phyloP scores from a whole-genome alignment of 2,113 vertebrate genomes.

The Ondatra zibethicus region DNA sequence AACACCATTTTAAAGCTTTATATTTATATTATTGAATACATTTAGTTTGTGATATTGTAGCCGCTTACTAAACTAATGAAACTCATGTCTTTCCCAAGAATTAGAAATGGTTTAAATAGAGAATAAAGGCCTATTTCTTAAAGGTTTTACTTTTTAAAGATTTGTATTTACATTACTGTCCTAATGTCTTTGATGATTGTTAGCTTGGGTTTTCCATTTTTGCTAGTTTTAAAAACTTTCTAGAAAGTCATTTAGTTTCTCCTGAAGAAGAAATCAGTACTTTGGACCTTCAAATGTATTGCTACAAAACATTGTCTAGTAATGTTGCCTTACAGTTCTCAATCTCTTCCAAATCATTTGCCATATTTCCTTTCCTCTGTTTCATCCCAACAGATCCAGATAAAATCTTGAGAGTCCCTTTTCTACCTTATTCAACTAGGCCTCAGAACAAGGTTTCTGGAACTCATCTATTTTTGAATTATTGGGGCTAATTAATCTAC shows the following conservation, averaged over 20 bases:
- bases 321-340: neutral
- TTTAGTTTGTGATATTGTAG: neutral
- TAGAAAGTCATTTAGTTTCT: neutral
- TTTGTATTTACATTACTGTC: neutral
- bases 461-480: neutral
- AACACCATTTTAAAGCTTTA: neutral
- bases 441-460: neutral
- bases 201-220: conserved; percentile 10
- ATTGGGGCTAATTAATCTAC: neutral
- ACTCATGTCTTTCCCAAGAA: neutral
- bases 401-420: neutral
- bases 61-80: neutral
- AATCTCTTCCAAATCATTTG: neutral
- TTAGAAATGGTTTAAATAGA: conserved; percentile 18
- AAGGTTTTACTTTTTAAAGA: neutral
- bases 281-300: conserved; percentile 26
- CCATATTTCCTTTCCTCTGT: neutral
- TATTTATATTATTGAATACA: neutral
- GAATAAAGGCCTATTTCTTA: neutral
- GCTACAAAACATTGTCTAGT: neutral
- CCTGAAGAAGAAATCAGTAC: neutral
- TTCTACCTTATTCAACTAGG: neutral
- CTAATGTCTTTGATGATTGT: neutral
- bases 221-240: neutral
- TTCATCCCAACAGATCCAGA: neutral